Evolutionary conservation across 2,888 invertebrate genomes (phyloP).

Genomic region (Eucera pruinosa): DNA sequence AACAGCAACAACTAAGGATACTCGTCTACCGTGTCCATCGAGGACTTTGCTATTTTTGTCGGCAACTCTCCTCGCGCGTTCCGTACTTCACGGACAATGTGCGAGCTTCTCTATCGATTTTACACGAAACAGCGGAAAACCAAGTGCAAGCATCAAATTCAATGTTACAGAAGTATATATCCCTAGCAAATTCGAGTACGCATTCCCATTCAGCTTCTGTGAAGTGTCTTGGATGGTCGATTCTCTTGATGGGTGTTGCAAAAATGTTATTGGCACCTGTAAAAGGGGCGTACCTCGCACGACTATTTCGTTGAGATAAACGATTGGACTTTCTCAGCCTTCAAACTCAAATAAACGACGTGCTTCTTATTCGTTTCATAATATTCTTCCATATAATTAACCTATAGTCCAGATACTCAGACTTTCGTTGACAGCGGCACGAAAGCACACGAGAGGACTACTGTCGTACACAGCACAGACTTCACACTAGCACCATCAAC

Average conservation of each 20-base stretch:
- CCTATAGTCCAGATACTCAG: slow-evolving; percentile 23
- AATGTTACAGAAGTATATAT: not conserved
- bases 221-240: slow-evolving; percentile 17
- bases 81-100: slow-evolving; percentile 55
- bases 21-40: slow-evolving; percentile 9
- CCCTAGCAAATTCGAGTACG: not conserved
- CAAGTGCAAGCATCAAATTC: slow-evolving; percentile 8
- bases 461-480: slow-evolving; percentile 57
- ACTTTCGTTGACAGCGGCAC: slow-evolving; percentile 55
- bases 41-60: slow-evolving; percentile 64
- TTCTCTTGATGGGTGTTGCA: slow-evolving; percentile 39
- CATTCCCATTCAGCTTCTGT: slow-evolving; percentile 19
- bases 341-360: no score
- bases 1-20: slow-evolving; percentile 24
- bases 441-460: slow-evolving; percentile 52
- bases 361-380: no score
- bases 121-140: slow-evolving; percentile 64
- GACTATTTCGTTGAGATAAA: slow-evolving; percentile 17
- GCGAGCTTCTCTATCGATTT: slow-evolving; percentile 76
- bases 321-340: no score
- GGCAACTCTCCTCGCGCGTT: slow-evolving; percentile 47
- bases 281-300: slow-evolving; percentile 62
- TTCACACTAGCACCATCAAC: slow-evolving; percentile 48
- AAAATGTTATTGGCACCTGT: slow-evolving; percentile 59
- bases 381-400: slow-evolving; percentile 3